phyloP scores from a whole-genome alignment of 2,797 vertebrate genomes.

The Choloepus didactylus region DNA sequence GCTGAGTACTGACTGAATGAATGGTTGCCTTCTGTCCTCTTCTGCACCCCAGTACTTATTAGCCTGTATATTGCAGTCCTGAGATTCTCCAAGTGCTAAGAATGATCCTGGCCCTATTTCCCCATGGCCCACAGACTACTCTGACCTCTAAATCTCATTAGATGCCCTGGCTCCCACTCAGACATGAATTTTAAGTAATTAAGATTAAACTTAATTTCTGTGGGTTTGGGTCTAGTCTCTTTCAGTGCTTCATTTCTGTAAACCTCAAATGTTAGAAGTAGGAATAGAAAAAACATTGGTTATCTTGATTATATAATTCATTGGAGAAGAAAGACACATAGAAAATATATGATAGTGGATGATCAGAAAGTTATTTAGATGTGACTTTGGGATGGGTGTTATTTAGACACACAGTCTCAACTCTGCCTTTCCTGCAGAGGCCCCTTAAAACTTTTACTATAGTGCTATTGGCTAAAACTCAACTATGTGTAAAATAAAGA shows the following conservation, averaged over 20 bases:
- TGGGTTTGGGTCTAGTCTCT: neutral
- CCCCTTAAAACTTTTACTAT: neutral
- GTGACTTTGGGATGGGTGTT: neutral
- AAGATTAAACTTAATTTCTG: conserved; percentile 15
- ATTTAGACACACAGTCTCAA: neutral
- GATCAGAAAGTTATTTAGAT: neutral
- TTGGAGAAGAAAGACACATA: neutral
- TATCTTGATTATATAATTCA: conserved; percentile 8
- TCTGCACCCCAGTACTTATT: neutral
- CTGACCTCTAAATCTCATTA: conserved; percentile 13
- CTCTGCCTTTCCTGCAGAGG: neutral
- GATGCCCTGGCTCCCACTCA: neutral
- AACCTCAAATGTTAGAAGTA: neutral
- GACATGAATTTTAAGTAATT: conserved; percentile 10
- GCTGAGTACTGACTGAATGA: neutral
- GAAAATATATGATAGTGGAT: neutral
- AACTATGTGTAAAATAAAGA: conserved; percentile 16
- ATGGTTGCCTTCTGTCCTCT: neutral
- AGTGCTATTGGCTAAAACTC: neutral
- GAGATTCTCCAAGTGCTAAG: neutral
- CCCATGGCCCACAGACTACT: neutral
- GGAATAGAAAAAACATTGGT: neutral
- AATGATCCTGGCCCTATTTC: neutral
- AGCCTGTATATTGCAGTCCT: neutral
- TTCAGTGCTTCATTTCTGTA: conserved; percentile 36